Percentiles rank a stretch among this genome's conserved stretches.
phyloP scores from a whole-genome alignment of 1,140 invertebrate species.

The Batillaria attramentaria region DNA sequence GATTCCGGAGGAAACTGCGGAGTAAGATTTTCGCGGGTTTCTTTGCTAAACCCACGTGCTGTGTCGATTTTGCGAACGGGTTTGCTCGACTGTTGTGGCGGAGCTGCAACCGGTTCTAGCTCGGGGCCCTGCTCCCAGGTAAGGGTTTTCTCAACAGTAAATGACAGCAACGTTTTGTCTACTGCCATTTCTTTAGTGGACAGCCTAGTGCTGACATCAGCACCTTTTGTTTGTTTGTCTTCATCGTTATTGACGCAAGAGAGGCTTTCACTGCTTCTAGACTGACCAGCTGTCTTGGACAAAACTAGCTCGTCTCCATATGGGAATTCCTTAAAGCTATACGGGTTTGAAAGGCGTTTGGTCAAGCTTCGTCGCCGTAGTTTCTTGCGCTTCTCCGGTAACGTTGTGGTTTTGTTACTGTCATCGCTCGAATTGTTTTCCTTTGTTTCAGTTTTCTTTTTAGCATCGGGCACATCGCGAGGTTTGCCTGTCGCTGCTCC shows the following conservation, averaged over 20 bases:
- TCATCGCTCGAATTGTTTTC: neutral
- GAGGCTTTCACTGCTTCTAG: neutral
- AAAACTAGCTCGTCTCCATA: neutral
- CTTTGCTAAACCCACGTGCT: no score
- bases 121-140: no score
- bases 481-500: neutral
- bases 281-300: neutral
- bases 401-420: neutral
- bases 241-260: neutral
- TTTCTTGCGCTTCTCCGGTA: neutral
- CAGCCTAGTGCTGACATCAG: neutral
- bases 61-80: no score
- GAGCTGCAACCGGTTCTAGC: no score
- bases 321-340: neutral
- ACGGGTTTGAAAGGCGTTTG: neutral
- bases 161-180: neutral
- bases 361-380: neutral
- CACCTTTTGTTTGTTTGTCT: neutral
- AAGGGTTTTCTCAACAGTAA: neutral
- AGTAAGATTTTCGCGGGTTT: no score
- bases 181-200: neutral
- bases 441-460: neutral
- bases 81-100: no score
- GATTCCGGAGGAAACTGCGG: no score
- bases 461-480: no score